Evolutionary conservation across 2,797 vertebrate genomes (phyloP).

Genomic region (Microhierax caerulescens): DNA sequence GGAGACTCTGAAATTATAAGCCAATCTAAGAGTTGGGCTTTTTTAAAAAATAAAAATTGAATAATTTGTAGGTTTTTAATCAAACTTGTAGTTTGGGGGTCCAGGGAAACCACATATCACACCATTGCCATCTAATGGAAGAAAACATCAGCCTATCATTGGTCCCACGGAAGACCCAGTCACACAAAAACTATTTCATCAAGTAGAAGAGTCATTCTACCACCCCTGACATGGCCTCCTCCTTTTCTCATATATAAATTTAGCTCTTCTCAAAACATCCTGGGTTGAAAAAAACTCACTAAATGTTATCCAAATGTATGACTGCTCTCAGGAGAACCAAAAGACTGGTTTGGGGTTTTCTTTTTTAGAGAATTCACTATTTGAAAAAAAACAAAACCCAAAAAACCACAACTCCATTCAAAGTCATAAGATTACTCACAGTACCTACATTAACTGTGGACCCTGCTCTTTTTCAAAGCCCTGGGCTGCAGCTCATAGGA

Average conservation of each 20-base stretch:
- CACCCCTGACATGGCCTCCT: not conserved
- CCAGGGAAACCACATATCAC: constrained; percentile 25
- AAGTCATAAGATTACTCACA: not conserved
- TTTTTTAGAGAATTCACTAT: not conserved
- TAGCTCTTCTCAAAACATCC: not conserved
- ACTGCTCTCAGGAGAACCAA: not conserved
- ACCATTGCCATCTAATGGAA: constrained; percentile 67
- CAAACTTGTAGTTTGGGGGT: not conserved
- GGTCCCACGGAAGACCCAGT: not conserved
- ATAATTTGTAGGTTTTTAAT: not conserved
- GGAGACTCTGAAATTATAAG: not conserved
- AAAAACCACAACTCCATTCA: not conserved
- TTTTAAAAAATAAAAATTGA: not conserved
- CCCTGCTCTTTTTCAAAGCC: not conserved
- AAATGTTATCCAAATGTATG: not conserved
- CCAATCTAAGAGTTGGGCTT: not conserved
- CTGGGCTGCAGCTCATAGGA: not conserved
- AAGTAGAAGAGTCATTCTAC: not conserved
- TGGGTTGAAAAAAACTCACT: not conserved
- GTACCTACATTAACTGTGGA: not conserved
- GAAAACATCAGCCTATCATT: not conserved
- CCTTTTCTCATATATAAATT: not conserved
- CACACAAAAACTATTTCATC: not conserved
- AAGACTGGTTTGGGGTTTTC: not conserved
- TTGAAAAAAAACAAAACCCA: too few species aligned